phyloP scores from a whole-genome alignment of 2,797 vertebrate genomes.

The Nannoperca obscura region DNA sequence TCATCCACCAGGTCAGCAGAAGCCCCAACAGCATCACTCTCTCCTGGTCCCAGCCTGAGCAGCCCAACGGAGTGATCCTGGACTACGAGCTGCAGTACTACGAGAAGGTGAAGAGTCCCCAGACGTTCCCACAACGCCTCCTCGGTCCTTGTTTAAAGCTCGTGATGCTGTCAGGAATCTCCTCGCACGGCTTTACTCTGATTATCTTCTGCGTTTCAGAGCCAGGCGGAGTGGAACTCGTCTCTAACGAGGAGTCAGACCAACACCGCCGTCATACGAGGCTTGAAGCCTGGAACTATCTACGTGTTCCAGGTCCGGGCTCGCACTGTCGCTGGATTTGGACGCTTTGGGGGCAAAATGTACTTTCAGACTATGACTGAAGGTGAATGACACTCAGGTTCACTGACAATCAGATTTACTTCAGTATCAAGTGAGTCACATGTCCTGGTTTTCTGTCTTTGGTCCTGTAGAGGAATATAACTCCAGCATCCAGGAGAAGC shows the following conservation, averaged over 20 bases:
- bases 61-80: conserved; percentile 96
- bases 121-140: not conserved
- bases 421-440: not conserved
- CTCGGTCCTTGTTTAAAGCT: too few relatives aligned
- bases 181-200: not conserved
- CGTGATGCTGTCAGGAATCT: not conserved
- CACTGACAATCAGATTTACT: too few relatives aligned
- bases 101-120: conserved; percentile 87
- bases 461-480: conserved; percentile 91
- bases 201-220: conserved; percentile 80
- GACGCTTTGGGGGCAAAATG: conserved; percentile 97
- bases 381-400: conserved; percentile 78
- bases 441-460: conserved; percentile 13
- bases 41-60: conserved; percentile 97
- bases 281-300: conserved; percentile 92
- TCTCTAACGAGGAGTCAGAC: conserved; percentile 93
- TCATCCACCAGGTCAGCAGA: conserved; percentile 96
- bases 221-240: conserved; percentile 91
- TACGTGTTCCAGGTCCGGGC: conserved; percentile 98
- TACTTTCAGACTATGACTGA: conserved; percentile 99
- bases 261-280: conserved; percentile 91
- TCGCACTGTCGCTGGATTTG: conserved; percentile 95
- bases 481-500: conserved; percentile 94
- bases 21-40: conserved; percentile 93
- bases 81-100: conserved; percentile 97